Conservation (phyloP, 2,888 invertebrate genomes). For the Noctua janthina region DNA sequence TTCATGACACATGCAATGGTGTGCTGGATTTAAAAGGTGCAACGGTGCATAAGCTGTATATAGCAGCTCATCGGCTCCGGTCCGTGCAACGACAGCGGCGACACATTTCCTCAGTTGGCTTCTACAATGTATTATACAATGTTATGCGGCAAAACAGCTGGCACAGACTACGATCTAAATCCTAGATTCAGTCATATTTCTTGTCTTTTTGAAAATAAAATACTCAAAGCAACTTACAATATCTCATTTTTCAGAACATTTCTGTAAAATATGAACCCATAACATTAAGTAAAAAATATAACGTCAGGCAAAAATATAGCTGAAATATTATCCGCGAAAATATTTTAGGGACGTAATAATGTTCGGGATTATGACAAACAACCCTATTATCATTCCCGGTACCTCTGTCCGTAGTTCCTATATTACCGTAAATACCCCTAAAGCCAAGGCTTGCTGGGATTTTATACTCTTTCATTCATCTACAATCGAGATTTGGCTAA, state of each 20-base stretch:
- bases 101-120: slow-evolving; percentile 42
- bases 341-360: slow-evolving; percentile 61
- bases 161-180: slow-evolving; percentile 38
- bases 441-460: slow-evolving; percentile 47
- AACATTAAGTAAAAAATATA: slow-evolving; percentile 44
- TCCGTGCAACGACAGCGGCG: slow-evolving; percentile 11
- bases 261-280: slow-evolving; percentile 42
- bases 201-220: slow-evolving; percentile 44
- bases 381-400: slow-evolving; percentile 54
- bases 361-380: slow-evolving; percentile 56
- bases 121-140: slow-evolving; percentile 44
- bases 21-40: slow-evolving; percentile 48
- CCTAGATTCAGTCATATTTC: slow-evolving; percentile 29
- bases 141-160: slow-evolving; percentile 44
- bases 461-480: slow-evolving; percentile 48
- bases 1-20: slow-evolving; percentile 13
- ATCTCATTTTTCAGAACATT: slow-evolving; percentile 34
- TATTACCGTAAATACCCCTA: slow-evolving; percentile 43
- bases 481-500: slow-evolving; percentile 51
- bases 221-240: slow-evolving; percentile 39
- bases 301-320: slow-evolving; percentile 36
- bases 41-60: slow-evolving; percentile 51
- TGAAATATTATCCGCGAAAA: slow-evolving; percentile 53
- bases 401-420: slow-evolving; percentile 52
- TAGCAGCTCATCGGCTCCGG: slow-evolving; percentile 37